phyloP scores from a whole-genome alignment of 2,113 vertebrate species.

The Perognathus longimembris region DNA sequence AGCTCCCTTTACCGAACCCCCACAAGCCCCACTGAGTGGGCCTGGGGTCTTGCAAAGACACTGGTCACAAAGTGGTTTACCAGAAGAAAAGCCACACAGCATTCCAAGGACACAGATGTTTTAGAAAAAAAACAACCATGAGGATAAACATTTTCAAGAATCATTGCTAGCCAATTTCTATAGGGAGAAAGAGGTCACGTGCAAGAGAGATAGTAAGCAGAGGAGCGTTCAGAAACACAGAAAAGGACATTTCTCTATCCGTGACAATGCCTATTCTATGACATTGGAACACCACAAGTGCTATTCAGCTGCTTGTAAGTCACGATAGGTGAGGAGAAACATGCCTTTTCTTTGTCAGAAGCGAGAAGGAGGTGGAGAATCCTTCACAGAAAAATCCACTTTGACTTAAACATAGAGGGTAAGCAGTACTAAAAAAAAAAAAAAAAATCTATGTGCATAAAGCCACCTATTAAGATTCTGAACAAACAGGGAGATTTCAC shows the following conservation, averaged over 20 bases:
- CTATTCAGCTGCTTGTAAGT: conserved; percentile 83
- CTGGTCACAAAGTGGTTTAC: not conserved
- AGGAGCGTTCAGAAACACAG: conserved; percentile 65
- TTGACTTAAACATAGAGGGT: conserved; percentile 83
- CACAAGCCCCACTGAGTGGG: not conserved
- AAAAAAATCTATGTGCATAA: conserved; percentile 76
- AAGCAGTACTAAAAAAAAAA: conserved; percentile 79
- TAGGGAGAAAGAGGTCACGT: not conserved
- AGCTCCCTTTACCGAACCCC: fast-evolving
- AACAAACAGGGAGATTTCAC: conserved; percentile 78
- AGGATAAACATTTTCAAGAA: conserved; percentile 27
- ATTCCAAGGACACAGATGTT: not conserved
- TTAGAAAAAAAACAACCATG: not conserved
- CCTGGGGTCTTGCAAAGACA: not conserved
- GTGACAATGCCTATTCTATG: conserved; percentile 78
- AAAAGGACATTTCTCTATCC: conserved; percentile 83
- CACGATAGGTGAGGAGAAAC: conserved; percentile 84
- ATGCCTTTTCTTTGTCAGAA: conserved; percentile 79
- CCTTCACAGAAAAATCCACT: conserved; percentile 84
- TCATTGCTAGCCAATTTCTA: not conserved
- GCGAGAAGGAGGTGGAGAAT: conserved; percentile 73
- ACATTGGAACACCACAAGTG: conserved; percentile 84
- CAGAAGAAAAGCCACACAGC: not conserved
- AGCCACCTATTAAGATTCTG: conserved; percentile 83
- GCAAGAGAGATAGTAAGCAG: not conserved